Evolutionary conservation across 2,797 vertebrate genomes (phyloP).

Genomic region (Botia almorhae): DNA sequence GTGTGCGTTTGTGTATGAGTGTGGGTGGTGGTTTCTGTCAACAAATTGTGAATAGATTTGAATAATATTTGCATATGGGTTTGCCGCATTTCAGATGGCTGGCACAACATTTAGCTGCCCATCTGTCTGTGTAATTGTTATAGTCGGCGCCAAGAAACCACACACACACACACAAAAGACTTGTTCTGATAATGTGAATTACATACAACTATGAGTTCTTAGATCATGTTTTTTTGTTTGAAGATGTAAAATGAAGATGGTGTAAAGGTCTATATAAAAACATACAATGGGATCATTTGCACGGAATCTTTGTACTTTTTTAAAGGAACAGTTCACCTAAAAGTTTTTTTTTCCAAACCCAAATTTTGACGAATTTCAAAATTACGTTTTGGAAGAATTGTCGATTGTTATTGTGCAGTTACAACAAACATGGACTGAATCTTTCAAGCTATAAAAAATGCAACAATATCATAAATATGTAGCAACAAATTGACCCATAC

Average conservation of each 20-base stretch:
- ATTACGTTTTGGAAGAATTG: neutral
- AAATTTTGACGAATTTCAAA: too few relatives aligned
- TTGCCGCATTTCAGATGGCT: conserved; percentile 75
- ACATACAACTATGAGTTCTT: conserved; percentile 2
- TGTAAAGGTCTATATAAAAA: neutral
- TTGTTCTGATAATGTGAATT: neutral
- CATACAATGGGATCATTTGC: neutral
- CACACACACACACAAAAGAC: conserved; percentile 8
- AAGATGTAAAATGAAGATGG: too few relatives aligned
- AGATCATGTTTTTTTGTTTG: conserved; percentile 3
- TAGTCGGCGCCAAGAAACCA: conserved; percentile 46
- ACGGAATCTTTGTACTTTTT: neutral
- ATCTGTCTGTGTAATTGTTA: conserved; percentile 60
- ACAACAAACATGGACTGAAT: too few relatives aligned
- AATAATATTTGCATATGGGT: conserved; percentile 68
- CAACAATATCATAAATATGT: too few relatives aligned
- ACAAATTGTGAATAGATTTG: conserved; percentile 61
- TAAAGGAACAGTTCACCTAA: neutral
- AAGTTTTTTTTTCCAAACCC: neutral
- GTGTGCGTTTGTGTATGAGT: conserved; percentile 8
- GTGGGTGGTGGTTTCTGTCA: conserved; percentile 49
- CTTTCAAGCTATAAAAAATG: too few relatives aligned
- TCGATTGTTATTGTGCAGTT: neutral
- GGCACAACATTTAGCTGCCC: conserved; percentile 69
- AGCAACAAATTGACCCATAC: too few relatives aligned